Conservation (phyloP, 1,140 invertebrate species). For the Bicyclus anynana region DNA sequence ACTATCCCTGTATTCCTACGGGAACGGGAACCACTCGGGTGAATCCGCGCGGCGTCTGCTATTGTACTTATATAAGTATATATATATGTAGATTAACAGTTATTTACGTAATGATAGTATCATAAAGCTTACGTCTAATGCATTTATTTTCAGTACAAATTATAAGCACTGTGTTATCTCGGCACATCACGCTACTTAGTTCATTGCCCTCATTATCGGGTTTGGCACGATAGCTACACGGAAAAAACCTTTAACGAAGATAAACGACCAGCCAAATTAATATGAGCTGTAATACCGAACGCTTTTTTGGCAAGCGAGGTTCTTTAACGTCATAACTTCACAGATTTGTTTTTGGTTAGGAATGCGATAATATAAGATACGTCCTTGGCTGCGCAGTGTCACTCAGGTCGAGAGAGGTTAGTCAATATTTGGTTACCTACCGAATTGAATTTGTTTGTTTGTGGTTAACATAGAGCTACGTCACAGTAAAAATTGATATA, state of each 20-base stretch:
- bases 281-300: constrained; percentile 22
- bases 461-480: background rate
- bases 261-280: constrained; percentile 43
- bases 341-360: constrained; percentile 25
- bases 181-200: constrained; percentile 52
- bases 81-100: too few species aligned
- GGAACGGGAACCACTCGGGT: too few species aligned
- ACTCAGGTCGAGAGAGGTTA: constrained; percentile 40
- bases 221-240: constrained; percentile 61
- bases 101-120: too few species aligned
- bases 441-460: constrained; percentile 1
- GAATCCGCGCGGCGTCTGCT: too few species aligned
- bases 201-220: constrained; percentile 64
- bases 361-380: constrained; percentile 17
- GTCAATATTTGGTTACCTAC: background rate
- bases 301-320: background rate
- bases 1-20: too few species aligned
- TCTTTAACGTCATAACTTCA: constrained; percentile 8
- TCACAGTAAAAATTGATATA: too few species aligned
- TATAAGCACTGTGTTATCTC: constrained; percentile 36
- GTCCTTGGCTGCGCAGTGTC: constrained; percentile 36
- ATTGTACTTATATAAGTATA: too few species aligned
- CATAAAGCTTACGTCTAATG: constrained; percentile 8
- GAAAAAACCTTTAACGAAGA: constrained; percentile 62
- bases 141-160: constrained; percentile 22